Evolutionary conservation across 2,113 vertebrate genomes (phyloP), one percentile per base, ranked within the genome.

Genomic region (Pollimyrus isidori): DNA sequence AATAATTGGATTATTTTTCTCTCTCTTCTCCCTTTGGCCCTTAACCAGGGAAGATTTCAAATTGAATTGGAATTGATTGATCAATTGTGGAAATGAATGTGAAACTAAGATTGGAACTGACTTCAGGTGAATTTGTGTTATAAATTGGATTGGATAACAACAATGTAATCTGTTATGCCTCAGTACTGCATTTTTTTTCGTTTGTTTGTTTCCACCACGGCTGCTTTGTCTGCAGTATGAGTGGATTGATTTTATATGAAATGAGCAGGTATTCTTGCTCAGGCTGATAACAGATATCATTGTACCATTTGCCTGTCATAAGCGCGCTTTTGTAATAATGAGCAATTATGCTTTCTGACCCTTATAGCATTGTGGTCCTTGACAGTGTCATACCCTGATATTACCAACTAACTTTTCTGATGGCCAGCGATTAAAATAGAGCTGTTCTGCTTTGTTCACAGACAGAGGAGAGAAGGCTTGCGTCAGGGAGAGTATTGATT

Each of bases 31-130:
- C 65, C 85, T 48, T 86, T 87, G 85, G 85, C 85, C 50, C 15
- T 52, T 88, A 80, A 88, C 69, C 88, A 88, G 65, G 65, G 65
- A 52, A 48, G 46, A 88, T 50, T 30, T 69, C 48, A 88, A 80
- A 80, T 52, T 88, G 69, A 76, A 88, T 50, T 88, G 88, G 65
- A 88, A 88, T 88, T 76, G 65, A 80, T 88, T 88, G 88, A 88
- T 88, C 88, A 88, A 39, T 88, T 88, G 46, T 69, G 73, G 69
- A 80, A 88, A 35, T 88, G 88, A 76, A 88, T 73, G 65, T 50
- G 87, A 48, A 50, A 39, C 46, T 88, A 62, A 88, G 48, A 80
- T 80, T 88, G 48, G 88, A 53, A 53, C 26, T 80, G 88, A 80
- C 48, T 21, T 80, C 26, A 35, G 88, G 62, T 76, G 88, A 52